Percentiles rank a stretch among this genome's conserved stretches.
These are phyloP conservation scores for Polymixis flavicincta DNA, from an alignment of 2,888 invertebrate species.

Conservation along the genomic window DNA sequence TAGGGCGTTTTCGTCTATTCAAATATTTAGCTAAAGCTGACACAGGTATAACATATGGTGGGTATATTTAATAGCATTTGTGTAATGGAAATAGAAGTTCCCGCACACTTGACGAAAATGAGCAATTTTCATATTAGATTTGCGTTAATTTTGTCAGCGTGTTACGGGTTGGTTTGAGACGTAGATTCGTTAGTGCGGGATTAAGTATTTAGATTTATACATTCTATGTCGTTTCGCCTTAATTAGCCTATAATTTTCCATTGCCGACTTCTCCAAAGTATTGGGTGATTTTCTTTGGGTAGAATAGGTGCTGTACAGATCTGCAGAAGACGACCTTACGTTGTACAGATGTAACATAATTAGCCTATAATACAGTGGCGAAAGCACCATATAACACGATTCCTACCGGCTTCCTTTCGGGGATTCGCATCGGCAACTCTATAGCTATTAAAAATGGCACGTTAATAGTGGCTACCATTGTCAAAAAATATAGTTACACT, in stretches of 20 bases:
- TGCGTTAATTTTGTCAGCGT: slow-evolving; percentile 27
- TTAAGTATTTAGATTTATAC: neutral
- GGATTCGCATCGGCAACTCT: too few relatives aligned
- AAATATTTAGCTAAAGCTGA: slow-evolving; percentile 64
- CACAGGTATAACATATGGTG: slow-evolving; percentile 27
- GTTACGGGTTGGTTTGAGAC: neutral
- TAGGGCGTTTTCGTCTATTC: slow-evolving; percentile 52
- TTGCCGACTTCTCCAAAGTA: neutral
- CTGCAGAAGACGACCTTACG: too few relatives aligned
- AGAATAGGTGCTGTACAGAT: too few relatives aligned
- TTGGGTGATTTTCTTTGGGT: neutral
- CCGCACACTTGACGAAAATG: slow-evolving; percentile 36
- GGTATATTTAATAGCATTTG: slow-evolving; percentile 31
- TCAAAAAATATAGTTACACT: too few relatives aligned
- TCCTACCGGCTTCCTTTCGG: too few relatives aligned
- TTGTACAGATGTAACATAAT: too few relatives aligned
- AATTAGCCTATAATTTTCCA: neutral
- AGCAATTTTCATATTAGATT: slow-evolving; percentile 49
- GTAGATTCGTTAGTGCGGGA: neutral
- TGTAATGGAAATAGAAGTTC: slow-evolving; percentile 43
- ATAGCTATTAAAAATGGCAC: too few relatives aligned
- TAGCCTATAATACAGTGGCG: too few relatives aligned
- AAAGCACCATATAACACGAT: too few relatives aligned
- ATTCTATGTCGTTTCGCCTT: neutral
- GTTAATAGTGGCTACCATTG: too few relatives aligned